Conservation (phyloP, 2,113 vertebrate species). For the Barnardius zonarius region DNA sequence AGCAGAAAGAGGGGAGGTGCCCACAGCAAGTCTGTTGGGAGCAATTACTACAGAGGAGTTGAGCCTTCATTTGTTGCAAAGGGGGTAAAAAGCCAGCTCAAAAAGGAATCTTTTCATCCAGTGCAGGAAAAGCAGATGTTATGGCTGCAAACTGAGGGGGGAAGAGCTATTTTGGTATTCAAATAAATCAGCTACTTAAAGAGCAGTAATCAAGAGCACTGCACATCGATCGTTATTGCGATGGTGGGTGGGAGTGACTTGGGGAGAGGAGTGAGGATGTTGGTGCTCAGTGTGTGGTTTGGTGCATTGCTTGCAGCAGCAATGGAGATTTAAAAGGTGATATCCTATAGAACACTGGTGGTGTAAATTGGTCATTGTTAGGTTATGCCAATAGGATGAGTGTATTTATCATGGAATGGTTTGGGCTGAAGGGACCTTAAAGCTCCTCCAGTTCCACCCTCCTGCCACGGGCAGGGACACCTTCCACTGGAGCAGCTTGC, state of each 20-base stretch:
- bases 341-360: neutral
- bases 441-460: neutral
- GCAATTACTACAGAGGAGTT: neutral
- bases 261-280: neutral
- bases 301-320: fast-evolving
- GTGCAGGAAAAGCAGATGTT: neutral
- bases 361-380: fast-evolving
- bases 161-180: neutral
- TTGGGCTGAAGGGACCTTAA: neutral
- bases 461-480: neutral
- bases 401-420: neutral
- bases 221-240: fast-evolving
- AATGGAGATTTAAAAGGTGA: neutral
- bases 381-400: neutral
- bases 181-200: neutral
- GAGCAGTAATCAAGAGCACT: neutral
- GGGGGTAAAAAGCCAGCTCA: neutral
- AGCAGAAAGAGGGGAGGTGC: neutral
- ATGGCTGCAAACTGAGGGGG: neutral
- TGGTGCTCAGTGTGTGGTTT: fast-evolving
- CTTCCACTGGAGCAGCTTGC: neutral
- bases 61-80: neutral
- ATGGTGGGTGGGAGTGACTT: neutral
- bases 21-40: neutral
- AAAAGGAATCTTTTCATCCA: neutral